Base-by-base conservation (phyloP, 2,888 invertebrate species). In the Tanypteryx hageni region DNA sequence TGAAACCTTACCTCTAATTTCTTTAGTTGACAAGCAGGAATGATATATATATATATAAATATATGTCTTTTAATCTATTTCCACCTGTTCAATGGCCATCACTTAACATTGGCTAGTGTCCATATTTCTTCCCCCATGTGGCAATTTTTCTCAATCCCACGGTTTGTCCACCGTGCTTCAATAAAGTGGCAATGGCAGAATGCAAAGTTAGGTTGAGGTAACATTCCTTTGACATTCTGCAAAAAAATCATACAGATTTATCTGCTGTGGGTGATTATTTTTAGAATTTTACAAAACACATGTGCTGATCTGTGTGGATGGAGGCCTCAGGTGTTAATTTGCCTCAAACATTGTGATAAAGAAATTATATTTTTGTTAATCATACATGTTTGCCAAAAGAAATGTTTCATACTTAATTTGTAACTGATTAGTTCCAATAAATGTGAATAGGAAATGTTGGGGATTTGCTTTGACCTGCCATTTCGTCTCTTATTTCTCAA, bases 281-380 rank as follows among this genome's bases (percentile, higher is more conserved):
- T 89, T 89, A 89, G 89, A 89, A 64, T 89, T 89, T 89, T 89
- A 89, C 89, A 64, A 64, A 89, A 89, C 64, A 64, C 44, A 89
- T 86, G 89, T 89, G 89, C 89, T 64, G 89, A 89, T 89, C 68
- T 44, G 89, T 68, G 89, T 89, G 89, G 61, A 64, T 89, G 89
- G 89, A 89, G 89, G 89, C 89, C 89, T 89, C 89, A 89, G 89
- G 89, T 68, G 89, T 89, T 89, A 64, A 64, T 89, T 89, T 89
- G 89, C 89, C 89, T 89, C 89, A 89, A 89, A 89, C 89, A 89
- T 89, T 89, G 89, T 89, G 89, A 89, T 89, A 89, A 89, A 89
- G 89, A 89, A 89, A 89, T 89, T 89, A 89, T 89, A 89, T 89
- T 89, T 89, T 89, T 89, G 89, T 89, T 89, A 89, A 89, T 89